These are phyloP conservation scores for Chloroceryle amazona DNA, from an alignment of 2,797 vertebrate genomes.

Conservation along the genomic window DNA sequence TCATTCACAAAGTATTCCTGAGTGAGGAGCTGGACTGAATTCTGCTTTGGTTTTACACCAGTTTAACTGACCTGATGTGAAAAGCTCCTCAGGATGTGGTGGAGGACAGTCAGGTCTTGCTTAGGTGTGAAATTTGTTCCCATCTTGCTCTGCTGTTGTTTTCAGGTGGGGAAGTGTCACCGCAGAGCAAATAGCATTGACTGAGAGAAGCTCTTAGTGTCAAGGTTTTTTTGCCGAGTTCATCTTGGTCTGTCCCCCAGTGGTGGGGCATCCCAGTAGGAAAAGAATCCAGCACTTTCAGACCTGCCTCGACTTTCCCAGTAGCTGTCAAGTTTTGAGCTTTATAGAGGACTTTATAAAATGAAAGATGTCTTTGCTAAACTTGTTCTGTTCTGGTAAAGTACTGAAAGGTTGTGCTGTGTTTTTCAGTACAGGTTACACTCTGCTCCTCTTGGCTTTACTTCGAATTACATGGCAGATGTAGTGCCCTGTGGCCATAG, in stretches of 20 bases:
- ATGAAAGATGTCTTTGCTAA: not conserved
- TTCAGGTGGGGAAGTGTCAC: not conserved
- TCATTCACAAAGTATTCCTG: not conserved
- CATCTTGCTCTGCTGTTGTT: not conserved
- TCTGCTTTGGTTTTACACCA: not conserved
- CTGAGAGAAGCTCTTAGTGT: not conserved
- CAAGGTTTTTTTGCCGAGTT: not conserved
- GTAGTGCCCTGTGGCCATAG: fast-evolving
- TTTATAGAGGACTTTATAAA: not conserved
- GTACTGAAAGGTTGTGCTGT: not conserved
- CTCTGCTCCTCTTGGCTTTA: not conserved
- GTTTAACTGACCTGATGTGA: not conserved
- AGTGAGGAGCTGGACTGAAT: not conserved
- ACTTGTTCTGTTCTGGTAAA: fast-evolving
- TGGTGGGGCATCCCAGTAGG: fast-evolving
- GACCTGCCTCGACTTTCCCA: not conserved
- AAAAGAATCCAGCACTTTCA: not conserved
- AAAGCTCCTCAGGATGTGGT: not conserved
- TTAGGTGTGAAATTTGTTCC: not conserved
- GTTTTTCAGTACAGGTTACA: not conserved
- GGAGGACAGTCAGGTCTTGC: not conserved
- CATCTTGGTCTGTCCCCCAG: not conserved
- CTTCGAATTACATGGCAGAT: fast-evolving
- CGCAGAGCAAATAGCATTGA: not conserved
- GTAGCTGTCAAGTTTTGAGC: not conserved